Conservation (phyloP, 2,888 invertebrate species). For the Temnothorax rugatulus region DNA sequence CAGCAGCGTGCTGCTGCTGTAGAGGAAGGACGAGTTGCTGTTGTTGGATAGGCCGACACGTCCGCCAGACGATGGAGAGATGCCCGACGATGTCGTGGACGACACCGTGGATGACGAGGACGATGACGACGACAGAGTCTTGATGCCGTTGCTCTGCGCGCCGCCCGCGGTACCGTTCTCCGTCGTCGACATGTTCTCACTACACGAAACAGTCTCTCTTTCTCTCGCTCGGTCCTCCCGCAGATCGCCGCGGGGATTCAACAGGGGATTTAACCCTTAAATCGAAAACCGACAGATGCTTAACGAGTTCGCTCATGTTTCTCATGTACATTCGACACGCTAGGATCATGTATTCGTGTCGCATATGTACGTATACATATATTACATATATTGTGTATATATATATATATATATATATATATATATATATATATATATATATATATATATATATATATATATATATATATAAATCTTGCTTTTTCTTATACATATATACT, state of each 20-base stretch:
- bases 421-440: too few relatives aligned
- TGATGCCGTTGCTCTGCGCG: constrained; percentile 82
- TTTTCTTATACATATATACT: too few relatives aligned
- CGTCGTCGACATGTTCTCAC: constrained; percentile 53
- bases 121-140: constrained; percentile 68
- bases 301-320: constrained; percentile 13
- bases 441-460: too few relatives aligned
- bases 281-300: constrained; percentile 23
- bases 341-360: neutral
- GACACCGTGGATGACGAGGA: constrained; percentile 68
- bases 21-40: constrained; percentile 82
- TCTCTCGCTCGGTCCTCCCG: constrained; percentile 14
- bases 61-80: constrained; percentile 65
- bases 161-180: constrained; percentile 71
- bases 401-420: too few relatives aligned
- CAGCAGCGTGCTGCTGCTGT: constrained; percentile 82
- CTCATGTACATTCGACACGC: neutral
- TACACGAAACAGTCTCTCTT: neutral
- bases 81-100: constrained; percentile 48
- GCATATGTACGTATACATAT: too few relatives aligned
- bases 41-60: constrained; percentile 77
- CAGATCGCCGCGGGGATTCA: neutral
- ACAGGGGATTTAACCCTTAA: constrained; percentile 29
- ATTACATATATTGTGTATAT: too few relatives aligned
- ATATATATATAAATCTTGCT: too few relatives aligned